Conservation (phyloP, 2,888 invertebrate species). For the Dugesia japonica region DNA sequence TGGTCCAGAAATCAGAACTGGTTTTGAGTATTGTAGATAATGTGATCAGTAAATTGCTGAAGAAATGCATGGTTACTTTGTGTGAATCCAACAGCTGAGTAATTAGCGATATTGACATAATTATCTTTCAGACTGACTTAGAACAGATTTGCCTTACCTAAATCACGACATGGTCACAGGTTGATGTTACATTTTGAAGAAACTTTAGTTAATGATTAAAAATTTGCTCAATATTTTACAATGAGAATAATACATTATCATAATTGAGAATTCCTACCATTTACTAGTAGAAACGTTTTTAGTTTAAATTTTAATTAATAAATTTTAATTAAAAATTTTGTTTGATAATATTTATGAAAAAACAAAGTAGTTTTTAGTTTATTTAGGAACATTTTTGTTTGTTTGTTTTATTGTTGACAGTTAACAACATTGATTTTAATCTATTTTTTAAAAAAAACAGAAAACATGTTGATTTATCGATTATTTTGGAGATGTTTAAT, state of each 20-base stretch:
- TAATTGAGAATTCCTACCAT: neutral
- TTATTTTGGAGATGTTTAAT: no score
- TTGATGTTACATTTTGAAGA: neutral
- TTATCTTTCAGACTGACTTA: slow-evolving; percentile 14
- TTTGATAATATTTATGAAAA: no score
- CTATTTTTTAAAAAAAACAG: no score
- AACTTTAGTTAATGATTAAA: neutral
- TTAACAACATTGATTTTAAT: no score
- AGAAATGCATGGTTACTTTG: neutral
- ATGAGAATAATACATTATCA: neutral
- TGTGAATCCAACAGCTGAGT: neutral
- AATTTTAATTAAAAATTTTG: no score
- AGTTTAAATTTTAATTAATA: no score
- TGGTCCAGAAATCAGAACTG: slow-evolving; percentile 20
- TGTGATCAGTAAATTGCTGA: neutral
- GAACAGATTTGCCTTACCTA: neutral
- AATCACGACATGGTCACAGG: slow-evolving; percentile 9
- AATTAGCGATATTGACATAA: slow-evolving; percentile 16
- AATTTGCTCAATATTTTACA: neutral
- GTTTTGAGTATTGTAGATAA: neutral
- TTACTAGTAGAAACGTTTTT: neutral
- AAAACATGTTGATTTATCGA: no score
- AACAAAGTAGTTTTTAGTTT: no score
- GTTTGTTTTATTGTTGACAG: no score
- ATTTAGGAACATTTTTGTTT: no score